phyloP scores from a whole-genome alignment of 2,888 invertebrate species.

The Torymus tubicola region DNA sequence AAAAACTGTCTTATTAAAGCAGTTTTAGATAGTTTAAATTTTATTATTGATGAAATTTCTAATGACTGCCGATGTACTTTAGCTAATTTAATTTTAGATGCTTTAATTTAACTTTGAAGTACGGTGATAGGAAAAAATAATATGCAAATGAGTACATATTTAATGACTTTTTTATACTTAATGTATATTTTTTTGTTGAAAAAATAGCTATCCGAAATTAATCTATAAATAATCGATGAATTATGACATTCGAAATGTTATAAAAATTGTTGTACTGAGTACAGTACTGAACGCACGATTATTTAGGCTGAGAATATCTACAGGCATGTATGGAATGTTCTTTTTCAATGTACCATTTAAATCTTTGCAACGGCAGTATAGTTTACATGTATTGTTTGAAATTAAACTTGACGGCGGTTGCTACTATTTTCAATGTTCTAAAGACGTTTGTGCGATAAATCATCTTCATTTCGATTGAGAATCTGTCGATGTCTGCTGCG shows the following conservation, averaged over 20 bases:
- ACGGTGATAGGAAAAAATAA: constrained; percentile 9
- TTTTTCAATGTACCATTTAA: constrained; percentile 45
- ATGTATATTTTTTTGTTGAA: no score
- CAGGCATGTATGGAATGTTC: constrained; percentile 56
- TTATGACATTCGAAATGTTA: constrained; percentile 13
- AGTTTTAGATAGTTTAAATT: neutral
- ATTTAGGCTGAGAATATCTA: constrained; percentile 26
- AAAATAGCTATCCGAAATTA: neutral
- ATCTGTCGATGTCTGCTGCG: constrained; percentile 57
- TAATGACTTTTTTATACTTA: no score
- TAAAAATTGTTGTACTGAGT: constrained; percentile 17
- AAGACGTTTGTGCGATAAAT: constrained; percentile 41
- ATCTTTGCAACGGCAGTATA: constrained; percentile 36
- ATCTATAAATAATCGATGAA: constrained; percentile 11
- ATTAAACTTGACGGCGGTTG: neutral
- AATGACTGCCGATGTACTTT: constrained; percentile 34
- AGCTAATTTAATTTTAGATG: neutral
- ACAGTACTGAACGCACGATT: neutral
- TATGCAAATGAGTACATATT: neutral
- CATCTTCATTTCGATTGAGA: constrained; percentile 54
- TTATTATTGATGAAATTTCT: constrained; percentile 35
- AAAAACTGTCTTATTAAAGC: constrained; percentile 24
- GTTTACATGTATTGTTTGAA: constrained; percentile 17
- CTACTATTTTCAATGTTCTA: constrained; percentile 1
- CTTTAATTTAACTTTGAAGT: neutral